Base-by-base conservation (phyloP, 2,888 invertebrate species). In the Eristalinus sepulchralis region DNA sequence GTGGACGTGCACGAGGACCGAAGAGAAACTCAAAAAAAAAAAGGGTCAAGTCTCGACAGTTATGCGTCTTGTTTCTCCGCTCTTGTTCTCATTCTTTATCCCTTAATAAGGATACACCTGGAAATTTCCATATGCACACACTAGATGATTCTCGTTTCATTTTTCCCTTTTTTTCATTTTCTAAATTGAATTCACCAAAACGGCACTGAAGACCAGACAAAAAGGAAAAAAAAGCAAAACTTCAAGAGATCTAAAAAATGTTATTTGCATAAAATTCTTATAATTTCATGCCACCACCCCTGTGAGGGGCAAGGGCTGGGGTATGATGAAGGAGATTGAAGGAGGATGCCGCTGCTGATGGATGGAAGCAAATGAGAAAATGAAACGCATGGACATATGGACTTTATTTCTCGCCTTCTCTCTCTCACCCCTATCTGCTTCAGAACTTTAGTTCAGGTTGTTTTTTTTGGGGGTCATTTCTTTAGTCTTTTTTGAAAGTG, bases 201-300 rank as follows among this genome's bases (percentile, higher is more conserved):
- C 57, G 75, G 60, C 77, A 70, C 17, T 67, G 63, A 63, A 55
- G 70, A 63, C 77, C 36, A 47, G 31, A 57, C 73, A 47, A 64
- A 36, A 39, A 36, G 20, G 34, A 66, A 57, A 27, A 47, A 64
- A 36, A 39, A 36, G 20, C 34, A 66, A 57, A 27, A 57, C 47
- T 20, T 47, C 17, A 47, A 47, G 33, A 66, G 33, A 75, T 81
- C 63, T 63, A 63, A 20, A 47, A 57, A 70, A 68, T 64, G 68
- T 62, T 64, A 75, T 81, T 81, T 81, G 81, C 75, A 81, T 81
- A 81, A 70, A 73, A 63, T 81, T 68, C 68, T 81, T 81, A 81
- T 81, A 75, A 75, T 73, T 80, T 80, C n/a, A 70, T 80, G 22
- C 39, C 22, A 39, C 63, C 68, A 33, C 63, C 75, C 75, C 34